Evolutionary conservation across 1,140 invertebrate genomes (phyloP), one percentile per base, ranked within the genome.

Genomic region (Lordiphosa mommai): DNA sequence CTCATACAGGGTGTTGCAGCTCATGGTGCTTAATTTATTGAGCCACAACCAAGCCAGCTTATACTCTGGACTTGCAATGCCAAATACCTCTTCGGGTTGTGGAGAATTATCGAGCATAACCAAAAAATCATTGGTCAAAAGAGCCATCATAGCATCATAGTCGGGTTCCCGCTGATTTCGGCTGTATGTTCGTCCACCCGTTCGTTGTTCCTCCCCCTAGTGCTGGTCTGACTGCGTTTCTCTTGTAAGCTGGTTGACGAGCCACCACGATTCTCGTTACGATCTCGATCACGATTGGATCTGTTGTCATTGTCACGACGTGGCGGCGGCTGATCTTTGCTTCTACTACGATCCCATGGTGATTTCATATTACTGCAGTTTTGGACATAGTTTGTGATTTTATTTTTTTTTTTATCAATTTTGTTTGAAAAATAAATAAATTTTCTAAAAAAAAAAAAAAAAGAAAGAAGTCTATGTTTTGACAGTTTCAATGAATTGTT

Each of bases 401-500:
- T 5, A 27, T 4, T 41, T 20, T n/a, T 20, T 20, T 40, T 40
- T 10, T 20, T 9, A 3, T 41, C 12, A 12, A 9, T 12, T 29
- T 13, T 13, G 27, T 27, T 13, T 2, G 2, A 27, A 12, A 20
- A 38, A 38, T 9, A 38, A 9, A 38, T 17, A 17, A 3, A 40
- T n/a, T 37, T 27, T 37, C 12, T 37, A 37, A 37, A 37, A 13
- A 14, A 7, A 33, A 33, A n/a, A n/a, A 33, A 33, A 33, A 6
- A 3, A 9, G 1, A 36, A 2, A 38, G 12, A 41, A 41, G 4
- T 59, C 30, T 61, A 59, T 40, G 32, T 70, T 71, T 51, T 77
- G 72, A 77, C 72, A 77, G 27, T 53, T 51, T 77, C 13, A 72
- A 77, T 77, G 72, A 77, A 77, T 77, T 77, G 55, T 63, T 72